phyloP scores from a whole-genome alignment of 2,113 vertebrate species.

The Cygnus atratus region DNA sequence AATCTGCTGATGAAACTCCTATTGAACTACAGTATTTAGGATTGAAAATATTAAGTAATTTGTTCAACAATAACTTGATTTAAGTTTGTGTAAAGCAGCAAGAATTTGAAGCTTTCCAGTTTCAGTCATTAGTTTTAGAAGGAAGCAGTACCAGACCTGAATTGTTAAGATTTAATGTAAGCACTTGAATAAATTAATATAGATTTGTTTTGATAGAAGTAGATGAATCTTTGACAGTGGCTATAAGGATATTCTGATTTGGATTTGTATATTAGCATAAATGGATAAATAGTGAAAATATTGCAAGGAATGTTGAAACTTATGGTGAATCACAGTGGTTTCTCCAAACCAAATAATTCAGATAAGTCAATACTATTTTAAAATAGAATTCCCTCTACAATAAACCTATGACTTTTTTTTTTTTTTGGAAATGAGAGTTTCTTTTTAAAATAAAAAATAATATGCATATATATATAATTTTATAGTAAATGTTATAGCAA shows the following conservation, averaged over 20 bases:
- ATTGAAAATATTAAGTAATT: not conserved
- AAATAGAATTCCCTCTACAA: not conserved
- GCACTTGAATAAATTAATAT: constrained; percentile 41
- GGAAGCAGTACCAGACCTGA: not conserved
- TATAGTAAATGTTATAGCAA: not conserved
- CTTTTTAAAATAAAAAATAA: not conserved
- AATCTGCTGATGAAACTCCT: not conserved
- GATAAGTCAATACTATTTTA: not conserved
- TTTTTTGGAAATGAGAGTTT: not conserved
- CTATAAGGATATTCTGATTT: not conserved
- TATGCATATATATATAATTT: not conserved
- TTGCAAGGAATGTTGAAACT: not conserved
- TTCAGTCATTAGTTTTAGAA: constrained; percentile 8
- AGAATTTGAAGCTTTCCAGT: not conserved
- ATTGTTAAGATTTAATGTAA: constrained; percentile 33
- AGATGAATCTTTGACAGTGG: not conserved
- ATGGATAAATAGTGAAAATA: not conserved
- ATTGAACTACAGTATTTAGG: not conserved
- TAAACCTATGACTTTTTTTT: fast-evolving
- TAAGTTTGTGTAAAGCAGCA: not conserved
- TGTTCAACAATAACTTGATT: not conserved
- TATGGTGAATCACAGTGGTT: not conserved
- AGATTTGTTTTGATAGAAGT: constrained; percentile 17
- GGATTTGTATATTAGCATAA: not conserved
- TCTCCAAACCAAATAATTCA: not conserved